phyloP scores from a whole-genome alignment of 2,113 vertebrate genomes.

The Zosterops hypoxanthus region DNA sequence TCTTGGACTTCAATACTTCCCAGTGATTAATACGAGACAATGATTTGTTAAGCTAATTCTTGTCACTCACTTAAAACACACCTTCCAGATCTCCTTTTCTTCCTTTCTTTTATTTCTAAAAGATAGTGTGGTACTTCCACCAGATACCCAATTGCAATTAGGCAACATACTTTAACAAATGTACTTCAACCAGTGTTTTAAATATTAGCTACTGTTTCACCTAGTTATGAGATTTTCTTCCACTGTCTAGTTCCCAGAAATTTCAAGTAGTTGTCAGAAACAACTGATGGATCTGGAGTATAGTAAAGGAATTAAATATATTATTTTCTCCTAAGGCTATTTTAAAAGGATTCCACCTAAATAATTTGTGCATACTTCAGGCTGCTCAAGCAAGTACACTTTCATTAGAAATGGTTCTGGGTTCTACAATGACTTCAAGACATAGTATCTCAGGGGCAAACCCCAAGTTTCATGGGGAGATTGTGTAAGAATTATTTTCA shows the following conservation, averaged over 20 bases:
- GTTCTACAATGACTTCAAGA: not conserved
- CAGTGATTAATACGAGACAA: not conserved
- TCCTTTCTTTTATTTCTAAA: not conserved
- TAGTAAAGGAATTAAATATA: not conserved
- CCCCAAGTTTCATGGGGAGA: not conserved
- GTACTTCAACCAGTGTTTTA: not conserved
- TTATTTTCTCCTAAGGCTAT: not conserved
- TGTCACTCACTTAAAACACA: not conserved
- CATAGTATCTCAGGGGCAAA: not conserved
- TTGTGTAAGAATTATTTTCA: not conserved
- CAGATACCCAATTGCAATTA: not conserved
- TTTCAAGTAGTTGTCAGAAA: not conserved
- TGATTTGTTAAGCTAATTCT: constrained; percentile 17
- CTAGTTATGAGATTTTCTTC: not conserved
- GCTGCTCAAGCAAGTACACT: not conserved
- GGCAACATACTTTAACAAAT: not conserved
- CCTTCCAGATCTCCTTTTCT: not conserved
- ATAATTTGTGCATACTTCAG: not conserved
- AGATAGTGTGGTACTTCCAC: not conserved
- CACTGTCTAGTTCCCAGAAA: not conserved
- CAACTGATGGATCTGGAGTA: not conserved
- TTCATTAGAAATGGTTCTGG: not conserved
- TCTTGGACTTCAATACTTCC: not conserved
- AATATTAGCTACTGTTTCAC: not conserved
- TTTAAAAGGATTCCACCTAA: not conserved